Base-by-base conservation (phyloP, 1,140 invertebrate genomes). In the Apis florea region DNA sequence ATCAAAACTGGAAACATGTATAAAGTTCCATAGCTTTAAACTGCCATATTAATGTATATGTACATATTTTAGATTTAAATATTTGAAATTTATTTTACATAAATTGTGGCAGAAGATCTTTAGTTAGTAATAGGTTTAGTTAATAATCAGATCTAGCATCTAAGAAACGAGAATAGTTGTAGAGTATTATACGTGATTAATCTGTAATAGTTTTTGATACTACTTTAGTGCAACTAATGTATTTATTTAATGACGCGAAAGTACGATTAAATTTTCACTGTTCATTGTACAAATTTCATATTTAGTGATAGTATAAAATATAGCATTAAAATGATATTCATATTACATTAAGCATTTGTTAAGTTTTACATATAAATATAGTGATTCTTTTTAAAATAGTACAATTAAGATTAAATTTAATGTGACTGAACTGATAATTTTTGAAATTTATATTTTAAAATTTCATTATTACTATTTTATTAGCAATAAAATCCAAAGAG, bases 361-460 rank as follows among this genome's bases (percentile, higher is more conserved):
- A 90, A 88, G 85, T 90, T 90, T 90, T 88, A 82, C 88, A 84
- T 58, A 71, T 89, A 88, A 83, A 69, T 85, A 72, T 83, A 86
- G 63, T 2, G 40, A 15, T 63, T 70, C 59, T 70, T 83, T 83
- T 70, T n/a, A 31, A 77, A 80, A 78, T 40, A 31, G 71, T 80
- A 61, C 76, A 76, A 77, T 76, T 79, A 70, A 76, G 72, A 66
- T 13, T 26, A 17, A 79, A 73, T 47, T 82, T 79, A 67, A 59
- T 58, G 21, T 10, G 58, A 56, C 63, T 79, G 56, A 68, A 85
- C 68, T 84, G 83, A 85, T 54, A 75, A 81, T 61, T 67, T 40
- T 84, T 74, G 9, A 68, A 80, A 67, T 64, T 79, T 59, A 49
- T 67, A 68, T 40, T 74, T 63, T 83, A 51, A 31, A 85, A 51